phyloP scores from a whole-genome alignment of 2,888 invertebrate genomes.

The Microplitis manilae region DNA sequence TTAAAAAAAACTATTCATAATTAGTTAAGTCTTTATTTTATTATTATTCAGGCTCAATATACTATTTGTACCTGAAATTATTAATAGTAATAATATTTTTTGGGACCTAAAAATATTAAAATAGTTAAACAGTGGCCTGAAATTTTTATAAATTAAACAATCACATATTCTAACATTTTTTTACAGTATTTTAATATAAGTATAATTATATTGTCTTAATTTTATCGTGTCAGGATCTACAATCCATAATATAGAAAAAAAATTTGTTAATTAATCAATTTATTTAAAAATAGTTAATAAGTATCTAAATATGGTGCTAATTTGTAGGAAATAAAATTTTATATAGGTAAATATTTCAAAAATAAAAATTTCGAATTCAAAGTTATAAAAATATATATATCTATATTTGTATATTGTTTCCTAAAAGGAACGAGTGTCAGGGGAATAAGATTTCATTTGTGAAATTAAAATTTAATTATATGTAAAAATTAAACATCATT shows the following conservation, averaged over 20 bases:
- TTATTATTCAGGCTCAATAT: conserved; percentile 36
- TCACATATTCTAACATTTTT: background rate
- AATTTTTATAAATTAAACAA: background rate
- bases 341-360: background rate
- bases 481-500: too few relatives aligned
- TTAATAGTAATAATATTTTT: conserved; percentile 4
- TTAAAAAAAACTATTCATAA: background rate
- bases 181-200: background rate
- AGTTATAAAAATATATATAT: too few relatives aligned
- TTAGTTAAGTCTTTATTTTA: conserved; percentile 1
- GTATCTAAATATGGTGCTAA: background rate
- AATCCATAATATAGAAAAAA: background rate
- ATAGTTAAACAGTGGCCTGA: background rate
- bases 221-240: background rate
- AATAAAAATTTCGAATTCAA: background rate
- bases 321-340: background rate
- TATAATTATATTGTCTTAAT: background rate
- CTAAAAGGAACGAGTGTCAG: too few relatives aligned
- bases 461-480: too few relatives aligned
- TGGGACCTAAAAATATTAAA: conserved; percentile 1
- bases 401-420: too few relatives aligned
- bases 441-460: too few relatives aligned
- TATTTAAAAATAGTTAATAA: background rate
- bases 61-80: conserved; percentile 35
- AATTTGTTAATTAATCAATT: background rate